Evolutionary conservation across 2,888 invertebrate species (phyloP).

Genomic region (Drosophila prolongata): DNA sequence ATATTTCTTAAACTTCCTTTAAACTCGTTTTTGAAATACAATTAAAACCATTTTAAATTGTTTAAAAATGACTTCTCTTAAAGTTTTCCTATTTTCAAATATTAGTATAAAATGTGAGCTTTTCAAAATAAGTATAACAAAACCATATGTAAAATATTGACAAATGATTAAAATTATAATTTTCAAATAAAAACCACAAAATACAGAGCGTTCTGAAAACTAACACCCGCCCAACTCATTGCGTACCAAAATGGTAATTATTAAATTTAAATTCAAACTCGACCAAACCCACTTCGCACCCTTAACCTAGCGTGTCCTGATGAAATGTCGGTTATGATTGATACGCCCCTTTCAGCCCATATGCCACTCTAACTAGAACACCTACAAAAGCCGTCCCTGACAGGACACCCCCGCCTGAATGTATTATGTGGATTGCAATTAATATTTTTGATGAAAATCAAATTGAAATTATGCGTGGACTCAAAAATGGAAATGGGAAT

Average conservation of each 20-base stretch:
- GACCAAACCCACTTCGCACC: slow-evolving; percentile 32
- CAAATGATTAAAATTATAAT: too few species aligned
- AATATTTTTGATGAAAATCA: slow-evolving; percentile 70
- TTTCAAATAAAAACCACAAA: neutral
- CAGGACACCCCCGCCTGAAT: slow-evolving; percentile 58
- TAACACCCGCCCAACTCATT: slow-evolving; percentile 32
- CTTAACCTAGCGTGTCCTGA: slow-evolving; percentile 11
- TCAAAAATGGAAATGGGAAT: slow-evolving; percentile 27
- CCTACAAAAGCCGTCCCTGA: slow-evolving; percentile 15
- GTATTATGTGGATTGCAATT: slow-evolving; percentile 52
- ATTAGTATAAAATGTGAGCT: neutral
- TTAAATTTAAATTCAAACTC: slow-evolving; percentile 61
- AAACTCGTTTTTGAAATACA: too few species aligned
- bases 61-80: neutral
- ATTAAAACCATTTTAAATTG: too few species aligned
- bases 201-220: neutral
- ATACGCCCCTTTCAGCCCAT: slow-evolving; percentile 54
- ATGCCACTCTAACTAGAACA: slow-evolving; percentile 54
- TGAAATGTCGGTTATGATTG: slow-evolving; percentile 46
- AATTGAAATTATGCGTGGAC: slow-evolving; percentile 67
- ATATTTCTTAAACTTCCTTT: too few species aligned
- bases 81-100: neutral
- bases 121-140: too few species aligned
- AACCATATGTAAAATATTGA: too few species aligned
- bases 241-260: slow-evolving; percentile 53